These are phyloP conservation scores for Philhelius pedissequus DNA, from an alignment of 2,888 invertebrate genomes.

Conservation along the genomic window DNA sequence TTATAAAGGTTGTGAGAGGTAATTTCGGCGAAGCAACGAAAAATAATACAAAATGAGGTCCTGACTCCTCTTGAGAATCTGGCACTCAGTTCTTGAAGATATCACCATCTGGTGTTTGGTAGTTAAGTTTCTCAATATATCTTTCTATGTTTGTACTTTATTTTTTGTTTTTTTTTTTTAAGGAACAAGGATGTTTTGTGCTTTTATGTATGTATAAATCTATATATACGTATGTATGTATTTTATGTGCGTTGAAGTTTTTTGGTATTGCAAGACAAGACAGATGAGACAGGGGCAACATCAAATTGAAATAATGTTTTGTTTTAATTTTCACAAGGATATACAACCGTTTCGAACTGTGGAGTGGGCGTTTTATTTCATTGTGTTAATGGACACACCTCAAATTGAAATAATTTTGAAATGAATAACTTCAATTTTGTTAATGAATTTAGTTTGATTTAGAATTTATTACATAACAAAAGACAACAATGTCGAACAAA, in stretches of 20 bases:
- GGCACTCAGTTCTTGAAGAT: constrained; percentile 33
- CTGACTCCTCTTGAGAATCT: constrained; percentile 2
- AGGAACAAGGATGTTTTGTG: neutral
- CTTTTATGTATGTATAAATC: neutral
- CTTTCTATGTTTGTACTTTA: neutral
- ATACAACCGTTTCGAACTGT: neutral
- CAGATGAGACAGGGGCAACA: neutral
- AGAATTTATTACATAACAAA: too few species aligned
- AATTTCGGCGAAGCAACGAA: constrained; percentile 30
- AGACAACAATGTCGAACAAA: too few species aligned
- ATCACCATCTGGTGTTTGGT: constrained; percentile 62
- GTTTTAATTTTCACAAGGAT: constrained; percentile 54
- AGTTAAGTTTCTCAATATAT: constrained; percentile 63
- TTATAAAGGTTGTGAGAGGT: constrained; percentile 57
- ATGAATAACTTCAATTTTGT: neutral
- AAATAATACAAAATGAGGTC: constrained; percentile 16
- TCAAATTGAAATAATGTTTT: constrained; percentile 61
- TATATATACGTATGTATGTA: neutral
- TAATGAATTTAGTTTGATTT: too few species aligned
- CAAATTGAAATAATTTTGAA: neutral
- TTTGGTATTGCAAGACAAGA: neutral
- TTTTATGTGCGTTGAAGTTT: constrained; percentile 14
- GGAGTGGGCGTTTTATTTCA: neutral
- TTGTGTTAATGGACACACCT: neutral
- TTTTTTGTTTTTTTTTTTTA: neutral